Evolutionary conservation across 1,140 invertebrate species (phyloP).

Genomic region (Drosophila pallidifrons): DNA sequence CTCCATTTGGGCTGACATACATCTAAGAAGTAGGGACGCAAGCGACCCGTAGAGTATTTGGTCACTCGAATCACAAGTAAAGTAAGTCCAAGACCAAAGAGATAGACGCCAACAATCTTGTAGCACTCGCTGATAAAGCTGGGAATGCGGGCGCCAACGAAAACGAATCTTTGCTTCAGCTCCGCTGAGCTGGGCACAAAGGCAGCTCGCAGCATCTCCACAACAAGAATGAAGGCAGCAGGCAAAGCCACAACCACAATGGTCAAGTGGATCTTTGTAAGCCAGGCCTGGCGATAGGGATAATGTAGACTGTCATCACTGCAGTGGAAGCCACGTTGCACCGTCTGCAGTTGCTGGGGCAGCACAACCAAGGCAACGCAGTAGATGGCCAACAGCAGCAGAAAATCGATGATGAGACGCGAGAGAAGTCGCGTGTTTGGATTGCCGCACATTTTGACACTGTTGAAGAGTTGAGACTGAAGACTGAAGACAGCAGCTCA

Average conservation of each 20-base stretch:
- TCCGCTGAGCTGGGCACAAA: constrained; percentile 52
- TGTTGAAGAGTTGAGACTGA: constrained; percentile 23
- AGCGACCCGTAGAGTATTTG: constrained; percentile 63
- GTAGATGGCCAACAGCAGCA: constrained; percentile 67
- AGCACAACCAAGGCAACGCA: constrained; percentile 68
- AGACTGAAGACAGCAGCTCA: constrained; percentile 21
- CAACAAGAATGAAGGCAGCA: constrained; percentile 65
- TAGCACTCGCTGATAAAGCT: constrained; percentile 80
- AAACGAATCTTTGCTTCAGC: constrained; percentile 69
- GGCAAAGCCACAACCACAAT: constrained; percentile 68
- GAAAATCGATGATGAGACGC: constrained; percentile 76
- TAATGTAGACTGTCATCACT: constrained; percentile 63
- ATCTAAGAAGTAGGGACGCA: constrained; percentile 74
- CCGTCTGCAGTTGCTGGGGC: constrained; percentile 62
- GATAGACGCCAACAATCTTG: constrained; percentile 72
- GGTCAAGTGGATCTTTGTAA: constrained; percentile 72
- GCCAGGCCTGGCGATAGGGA: constrained; percentile 69
- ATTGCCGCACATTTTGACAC: constrained; percentile 81
- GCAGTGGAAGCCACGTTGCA: constrained; percentile 74
- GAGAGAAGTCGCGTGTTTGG: constrained; percentile 76
- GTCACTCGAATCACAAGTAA: constrained; percentile 54
- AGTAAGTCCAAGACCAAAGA: constrained; percentile 65
- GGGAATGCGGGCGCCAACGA: constrained; percentile 72
- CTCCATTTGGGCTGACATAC: constrained; percentile 72
- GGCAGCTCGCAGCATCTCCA: constrained; percentile 75